Evolutionary conservation across 1,140 invertebrate species (phyloP).

Genomic region (Drosophila punjabiensis): DNA sequence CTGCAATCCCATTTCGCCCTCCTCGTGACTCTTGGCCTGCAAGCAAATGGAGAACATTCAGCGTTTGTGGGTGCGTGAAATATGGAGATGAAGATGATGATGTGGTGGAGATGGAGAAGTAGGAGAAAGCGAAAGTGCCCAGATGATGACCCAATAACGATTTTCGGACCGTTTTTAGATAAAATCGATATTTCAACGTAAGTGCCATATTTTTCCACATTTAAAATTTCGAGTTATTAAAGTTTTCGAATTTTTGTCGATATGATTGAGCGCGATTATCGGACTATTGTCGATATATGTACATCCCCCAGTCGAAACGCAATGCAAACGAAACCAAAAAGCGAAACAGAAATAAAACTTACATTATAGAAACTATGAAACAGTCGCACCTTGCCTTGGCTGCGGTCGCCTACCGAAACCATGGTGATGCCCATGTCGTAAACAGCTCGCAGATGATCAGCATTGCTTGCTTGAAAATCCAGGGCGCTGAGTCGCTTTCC

Average conservation of each 20-base stretch:
- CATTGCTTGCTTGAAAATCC: constrained; percentile 93
- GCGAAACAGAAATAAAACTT: constrained; percentile 85
- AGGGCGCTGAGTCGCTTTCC: constrained; percentile 89
- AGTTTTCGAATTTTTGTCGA: not conserved
- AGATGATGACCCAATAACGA: not conserved
- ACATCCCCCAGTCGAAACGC: constrained; percentile 5
- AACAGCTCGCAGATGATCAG: constrained; percentile 95
- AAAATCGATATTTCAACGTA: not conserved
- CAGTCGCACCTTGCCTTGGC: constrained; percentile 93
- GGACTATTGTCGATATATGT: not conserved
- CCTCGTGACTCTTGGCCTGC: constrained; percentile 93
- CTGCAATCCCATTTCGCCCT: constrained; percentile 95
- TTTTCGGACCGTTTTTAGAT: not conserved
- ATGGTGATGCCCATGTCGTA: constrained; percentile 98
- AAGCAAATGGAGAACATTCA: not conserved
- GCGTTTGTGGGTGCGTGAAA: not conserved
- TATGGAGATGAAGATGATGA: not conserved
- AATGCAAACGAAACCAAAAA: constrained; percentile 36
- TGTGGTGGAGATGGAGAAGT: not conserved
- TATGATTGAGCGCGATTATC: not conserved
- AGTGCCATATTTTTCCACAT: not conserved
- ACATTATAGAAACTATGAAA: constrained; percentile 94
- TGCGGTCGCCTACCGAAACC: constrained; percentile 91
- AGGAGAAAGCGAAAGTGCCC: constrained; percentile 1
- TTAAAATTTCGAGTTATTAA: not conserved